Evolutionary conservation across 2,797 vertebrate species (phyloP).

Genomic region (Onychomys torridus): DNA sequence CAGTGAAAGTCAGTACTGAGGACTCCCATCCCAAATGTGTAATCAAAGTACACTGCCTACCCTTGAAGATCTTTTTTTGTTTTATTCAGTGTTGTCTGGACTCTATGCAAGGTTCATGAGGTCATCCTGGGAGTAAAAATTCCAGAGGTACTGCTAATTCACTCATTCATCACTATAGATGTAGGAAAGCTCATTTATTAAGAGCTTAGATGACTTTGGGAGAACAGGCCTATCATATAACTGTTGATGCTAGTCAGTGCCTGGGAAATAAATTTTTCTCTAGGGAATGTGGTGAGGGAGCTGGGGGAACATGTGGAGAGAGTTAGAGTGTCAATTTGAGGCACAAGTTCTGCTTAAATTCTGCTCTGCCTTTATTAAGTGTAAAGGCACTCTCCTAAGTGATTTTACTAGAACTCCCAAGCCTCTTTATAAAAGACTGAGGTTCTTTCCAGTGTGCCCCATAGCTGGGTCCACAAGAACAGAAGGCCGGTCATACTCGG

Average conservation of each 20-base stretch:
- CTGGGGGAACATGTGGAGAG: neutral
- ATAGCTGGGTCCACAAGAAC: neutral
- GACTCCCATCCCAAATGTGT: neutral
- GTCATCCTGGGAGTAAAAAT: slow-evolving; percentile 12
- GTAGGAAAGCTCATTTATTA: slow-evolving; percentile 40
- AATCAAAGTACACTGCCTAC: slow-evolving; percentile 59
- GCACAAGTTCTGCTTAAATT: slow-evolving; percentile 36
- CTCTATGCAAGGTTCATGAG: slow-evolving; percentile 22
- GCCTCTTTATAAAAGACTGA: neutral
- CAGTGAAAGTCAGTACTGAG: slow-evolving; percentile 56
- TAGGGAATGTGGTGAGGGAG: neutral
- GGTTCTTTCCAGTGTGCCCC: neutral
- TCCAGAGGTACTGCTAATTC: slow-evolving; percentile 25
- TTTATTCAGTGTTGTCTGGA: neutral
- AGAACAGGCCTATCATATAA: slow-evolving; percentile 52
- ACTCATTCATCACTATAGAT: slow-evolving; percentile 29
- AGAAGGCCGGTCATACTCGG: neutral
- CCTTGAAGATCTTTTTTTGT: neutral
- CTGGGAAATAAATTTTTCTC: slow-evolving; percentile 68
- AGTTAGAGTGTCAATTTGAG: slow-evolving; percentile 20
- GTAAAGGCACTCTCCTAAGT: neutral
- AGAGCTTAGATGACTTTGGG: slow-evolving; percentile 41
- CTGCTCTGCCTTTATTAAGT: slow-evolving; percentile 1
- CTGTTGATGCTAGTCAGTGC: slow-evolving; percentile 44
- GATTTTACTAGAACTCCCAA: slow-evolving; percentile 16